A percentile compares a stretch with the other conserved stretches of the same genome.
Evolutionary conservation across 2,113 vertebrate species (phyloP).

Genomic region (Macrotus californicus): DNA sequence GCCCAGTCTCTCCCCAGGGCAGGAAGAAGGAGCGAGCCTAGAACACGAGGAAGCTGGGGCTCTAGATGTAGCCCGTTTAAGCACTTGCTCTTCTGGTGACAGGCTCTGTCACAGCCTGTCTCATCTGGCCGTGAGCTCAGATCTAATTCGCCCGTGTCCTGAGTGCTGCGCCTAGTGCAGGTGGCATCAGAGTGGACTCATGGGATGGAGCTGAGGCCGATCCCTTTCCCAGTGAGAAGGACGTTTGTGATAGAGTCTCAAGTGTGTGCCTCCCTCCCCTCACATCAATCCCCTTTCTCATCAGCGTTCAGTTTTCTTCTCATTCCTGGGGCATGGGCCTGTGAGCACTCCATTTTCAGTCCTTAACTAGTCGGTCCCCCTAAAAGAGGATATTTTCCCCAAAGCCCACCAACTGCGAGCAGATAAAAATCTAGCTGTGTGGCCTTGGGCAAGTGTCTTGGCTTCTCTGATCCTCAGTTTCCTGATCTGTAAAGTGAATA

Average conservation of each 20-base stretch:
- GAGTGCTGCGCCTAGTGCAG: neutral
- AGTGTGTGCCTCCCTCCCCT: no score
- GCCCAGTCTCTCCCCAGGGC: neutral
- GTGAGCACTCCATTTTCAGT: neutral
- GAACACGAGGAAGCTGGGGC: neutral
- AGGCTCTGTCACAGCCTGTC: neutral
- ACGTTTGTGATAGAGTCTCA: neutral
- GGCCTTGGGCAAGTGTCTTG: neutral
- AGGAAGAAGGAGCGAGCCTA: neutral
- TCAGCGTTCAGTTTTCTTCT: neutral
- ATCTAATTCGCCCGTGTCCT: no score
- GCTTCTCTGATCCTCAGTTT: neutral
- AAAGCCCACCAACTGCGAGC: neutral
- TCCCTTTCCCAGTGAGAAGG: neutral
- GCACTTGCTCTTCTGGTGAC: neutral
- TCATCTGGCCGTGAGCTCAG: neutral
- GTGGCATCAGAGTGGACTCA: neutral
- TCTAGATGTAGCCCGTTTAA: neutral
- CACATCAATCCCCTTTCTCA: neutral
- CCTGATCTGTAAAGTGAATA: neutral
- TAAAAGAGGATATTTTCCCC: neutral
- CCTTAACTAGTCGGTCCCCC: neutral
- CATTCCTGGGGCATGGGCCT: neutral
- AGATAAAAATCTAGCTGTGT: neutral
- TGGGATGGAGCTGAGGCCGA: accelerated